Conservation (phyloP, 2,113 vertebrate species). For the Boulengeromyrus knoepffleri region DNA sequence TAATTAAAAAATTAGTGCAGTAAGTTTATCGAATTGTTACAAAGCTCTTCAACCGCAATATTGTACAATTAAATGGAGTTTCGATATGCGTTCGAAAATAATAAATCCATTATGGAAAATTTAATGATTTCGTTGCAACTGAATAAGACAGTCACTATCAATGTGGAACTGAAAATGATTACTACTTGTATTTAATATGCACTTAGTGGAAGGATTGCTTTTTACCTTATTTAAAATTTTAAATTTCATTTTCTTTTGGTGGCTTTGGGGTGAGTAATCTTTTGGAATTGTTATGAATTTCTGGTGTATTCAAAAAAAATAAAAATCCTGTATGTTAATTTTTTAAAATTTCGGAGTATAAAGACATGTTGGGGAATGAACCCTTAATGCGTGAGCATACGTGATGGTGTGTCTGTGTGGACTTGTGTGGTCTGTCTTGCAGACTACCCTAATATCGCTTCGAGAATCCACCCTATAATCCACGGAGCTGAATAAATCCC, state of each 20-base stretch:
- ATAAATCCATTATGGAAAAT: conserved; percentile 1
- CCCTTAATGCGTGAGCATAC: background rate
- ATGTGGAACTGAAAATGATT: background rate
- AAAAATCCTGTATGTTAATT: background rate
- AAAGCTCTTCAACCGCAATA: conserved; percentile 4
- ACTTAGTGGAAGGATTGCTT: background rate
- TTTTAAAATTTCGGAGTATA: background rate
- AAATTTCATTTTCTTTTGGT: background rate
- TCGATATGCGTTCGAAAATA: background rate
- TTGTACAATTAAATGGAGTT: conserved; percentile 12
- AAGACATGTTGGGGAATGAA: background rate
- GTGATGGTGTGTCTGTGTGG: background rate
- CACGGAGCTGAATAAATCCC: background rate
- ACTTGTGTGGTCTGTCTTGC: background rate
- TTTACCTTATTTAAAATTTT: background rate
- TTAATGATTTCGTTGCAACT: background rate
- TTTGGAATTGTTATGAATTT: background rate
- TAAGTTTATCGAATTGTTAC: conserved; percentile 12
- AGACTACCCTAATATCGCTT: background rate
- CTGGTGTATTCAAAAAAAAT: background rate
- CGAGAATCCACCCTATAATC: background rate
- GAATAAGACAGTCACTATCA: conserved; percentile 2
- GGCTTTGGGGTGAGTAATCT: background rate
- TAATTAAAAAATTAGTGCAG: background rate
- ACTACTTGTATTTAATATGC: background rate